Evolutionary conservation across 2,113 vertebrate species (phyloP), one percentile per base, ranked within the genome.

Genomic region (Ophthalmolycus amberensis): DNA sequence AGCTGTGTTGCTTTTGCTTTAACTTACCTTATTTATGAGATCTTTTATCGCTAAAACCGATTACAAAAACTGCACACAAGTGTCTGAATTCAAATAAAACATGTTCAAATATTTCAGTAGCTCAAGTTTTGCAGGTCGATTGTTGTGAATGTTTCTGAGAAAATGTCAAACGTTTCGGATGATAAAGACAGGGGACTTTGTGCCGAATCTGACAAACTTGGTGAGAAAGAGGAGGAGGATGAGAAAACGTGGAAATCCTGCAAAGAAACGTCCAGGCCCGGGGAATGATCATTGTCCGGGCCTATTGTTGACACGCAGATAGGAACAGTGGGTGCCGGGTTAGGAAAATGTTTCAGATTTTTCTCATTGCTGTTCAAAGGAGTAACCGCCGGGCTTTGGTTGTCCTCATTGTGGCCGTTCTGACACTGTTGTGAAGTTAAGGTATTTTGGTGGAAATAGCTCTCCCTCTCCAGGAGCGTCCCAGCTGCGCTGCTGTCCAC

Each of bases 311-410:
- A 94, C 91, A 94, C 94, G 94, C 96, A 96, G 93, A 97, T 95
- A 52, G 96, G 96, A 91, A 94, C 97, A 95, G 97, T 97, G 96
- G 97, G 96, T 93, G 97, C 96, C 93, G 95, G 94, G 88, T 96
- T 95, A 85, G 96, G 95, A 94, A 98, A 96, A 98, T 97, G 97
- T 98, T 98, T 99, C 92, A 96, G 93, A 97, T 98, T 97, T 98
- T 98, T 99, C 95, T 98, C 97, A 97, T 96, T 96, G 95, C 96
- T 97, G 91, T 94, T 96, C 95, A 97, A 94, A 95, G 94, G 95
- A 77, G 96, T 94, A 89, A 95, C 96, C 80, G 96, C 90, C 79
- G 96, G 95, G 95, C 92, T 96, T 90, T 95, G 97, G 90, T 93
- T 94, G 75, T 97, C 96, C 69, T 96, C 97, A 97, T 97, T 97